Conservation (phyloP, 2,888 invertebrate genomes). For the Ophraella communa region DNA sequence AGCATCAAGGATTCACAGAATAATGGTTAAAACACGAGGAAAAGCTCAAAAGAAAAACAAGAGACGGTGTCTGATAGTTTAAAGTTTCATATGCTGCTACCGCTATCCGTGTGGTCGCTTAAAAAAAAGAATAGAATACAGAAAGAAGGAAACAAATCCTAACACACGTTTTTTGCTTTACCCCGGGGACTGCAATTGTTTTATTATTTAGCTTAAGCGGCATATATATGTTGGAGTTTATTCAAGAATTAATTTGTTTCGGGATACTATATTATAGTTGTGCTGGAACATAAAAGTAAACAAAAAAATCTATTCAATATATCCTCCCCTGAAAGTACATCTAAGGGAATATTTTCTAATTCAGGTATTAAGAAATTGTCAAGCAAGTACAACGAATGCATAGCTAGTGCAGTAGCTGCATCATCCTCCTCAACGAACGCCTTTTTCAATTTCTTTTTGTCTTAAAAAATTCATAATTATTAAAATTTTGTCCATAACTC, state of each 20-base stretch:
- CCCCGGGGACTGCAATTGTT: constrained; percentile 16
- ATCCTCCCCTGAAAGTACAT: no score
- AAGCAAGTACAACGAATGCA: no score
- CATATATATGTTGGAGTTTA: background rate
- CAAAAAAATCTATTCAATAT: no score
- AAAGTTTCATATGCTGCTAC: constrained; percentile 32
- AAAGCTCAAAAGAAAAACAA: background rate
- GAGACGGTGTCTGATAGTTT: constrained; percentile 10
- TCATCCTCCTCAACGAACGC: no score
- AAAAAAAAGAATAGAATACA: constrained; percentile 15
- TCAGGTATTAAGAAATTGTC: no score
- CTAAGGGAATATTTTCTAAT: no score
- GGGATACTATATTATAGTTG: background rate
- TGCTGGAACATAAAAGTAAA: no score
- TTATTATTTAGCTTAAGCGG: constrained; percentile 29
- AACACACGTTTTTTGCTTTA: constrained; percentile 18
- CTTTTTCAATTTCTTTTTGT: no score
- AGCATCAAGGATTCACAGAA: constrained; percentile 13
- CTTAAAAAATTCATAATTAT: no score
- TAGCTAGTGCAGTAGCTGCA: no score
- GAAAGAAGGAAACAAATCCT: constrained; percentile 21
- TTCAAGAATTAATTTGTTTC: constrained; percentile 5
- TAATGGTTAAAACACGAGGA: constrained; percentile 12
- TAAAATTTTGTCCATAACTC: no score
- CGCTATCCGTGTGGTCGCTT: constrained; percentile 14